Percentiles rank a stretch among this genome's conserved stretches.
These are phyloP conservation scores for Stenchaetothrips biformis DNA, from an alignment of 2,888 invertebrate genomes.

Conservation along the genomic window DNA sequence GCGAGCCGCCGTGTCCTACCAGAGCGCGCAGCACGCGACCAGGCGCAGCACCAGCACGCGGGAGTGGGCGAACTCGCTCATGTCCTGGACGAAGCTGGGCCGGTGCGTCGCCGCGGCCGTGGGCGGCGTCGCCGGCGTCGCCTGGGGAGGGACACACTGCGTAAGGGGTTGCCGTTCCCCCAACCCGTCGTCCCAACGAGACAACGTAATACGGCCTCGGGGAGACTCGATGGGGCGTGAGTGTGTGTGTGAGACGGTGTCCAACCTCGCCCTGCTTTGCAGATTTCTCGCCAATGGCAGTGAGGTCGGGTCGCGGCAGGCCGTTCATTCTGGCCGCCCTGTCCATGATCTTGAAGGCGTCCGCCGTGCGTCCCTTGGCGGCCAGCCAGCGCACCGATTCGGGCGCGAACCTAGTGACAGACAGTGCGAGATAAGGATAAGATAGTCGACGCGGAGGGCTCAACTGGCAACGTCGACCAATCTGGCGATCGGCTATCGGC, in stretches of 20 bases:
- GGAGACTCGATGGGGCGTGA: too few species aligned
- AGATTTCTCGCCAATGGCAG: neutral
- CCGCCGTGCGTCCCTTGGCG: slow-evolving; percentile 42
- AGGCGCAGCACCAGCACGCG: neutral
- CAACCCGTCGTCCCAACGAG: too few species aligned
- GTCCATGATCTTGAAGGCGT: slow-evolving; percentile 39
- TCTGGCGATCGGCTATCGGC: too few species aligned
- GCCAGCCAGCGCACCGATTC: slow-evolving; percentile 49
- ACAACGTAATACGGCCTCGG: too few species aligned
- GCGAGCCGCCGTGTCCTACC: slow-evolving; percentile 27
- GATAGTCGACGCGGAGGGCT: neutral
- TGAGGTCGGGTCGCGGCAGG: neutral
- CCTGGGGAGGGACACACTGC: too few species aligned
- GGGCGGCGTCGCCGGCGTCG: too few species aligned
- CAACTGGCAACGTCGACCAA: too few species aligned
- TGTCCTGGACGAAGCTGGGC: neutral
- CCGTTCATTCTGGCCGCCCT: slow-evolving; percentile 3
- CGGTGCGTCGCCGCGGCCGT: too few species aligned
- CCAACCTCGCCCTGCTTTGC: neutral
- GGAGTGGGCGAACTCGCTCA: neutral
- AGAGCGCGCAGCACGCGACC: neutral
- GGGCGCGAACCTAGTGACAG: slow-evolving; percentile 43
- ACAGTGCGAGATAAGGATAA: neutral
- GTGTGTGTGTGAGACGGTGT: too few species aligned
- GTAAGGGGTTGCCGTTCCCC: too few species aligned